These are phyloP conservation scores for Isurus oxyrinchus DNA, from an alignment of 2,113 vertebrate genomes.

Conservation along the genomic window DNA sequence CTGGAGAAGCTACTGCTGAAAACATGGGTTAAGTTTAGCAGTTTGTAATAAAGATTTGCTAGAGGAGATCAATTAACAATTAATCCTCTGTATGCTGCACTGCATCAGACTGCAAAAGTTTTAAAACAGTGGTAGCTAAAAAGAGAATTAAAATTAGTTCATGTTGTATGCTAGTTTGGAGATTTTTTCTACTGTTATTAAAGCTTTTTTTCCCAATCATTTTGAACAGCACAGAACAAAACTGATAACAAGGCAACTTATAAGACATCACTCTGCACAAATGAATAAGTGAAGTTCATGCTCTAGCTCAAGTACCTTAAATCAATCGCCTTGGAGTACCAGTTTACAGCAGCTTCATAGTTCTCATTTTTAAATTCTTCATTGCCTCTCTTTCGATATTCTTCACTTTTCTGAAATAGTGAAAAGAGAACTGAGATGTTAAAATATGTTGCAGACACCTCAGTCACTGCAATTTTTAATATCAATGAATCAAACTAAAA, in stretches of 20 bases:
- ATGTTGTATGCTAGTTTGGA: background rate
- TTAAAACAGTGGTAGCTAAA: background rate
- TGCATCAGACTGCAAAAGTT: background rate
- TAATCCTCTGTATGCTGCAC: background rate
- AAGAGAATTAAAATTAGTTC: background rate
- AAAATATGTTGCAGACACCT: background rate
- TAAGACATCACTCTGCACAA: background rate
- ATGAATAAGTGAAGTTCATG: background rate
- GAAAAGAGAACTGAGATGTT: background rate
- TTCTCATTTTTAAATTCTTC: slow-evolving; percentile 64
- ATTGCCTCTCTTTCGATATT: slow-evolving; percentile 75
- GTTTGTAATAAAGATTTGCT: background rate
- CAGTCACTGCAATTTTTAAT: background rate
- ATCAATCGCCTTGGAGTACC: slow-evolving; percentile 76
- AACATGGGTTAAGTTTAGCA: background rate
- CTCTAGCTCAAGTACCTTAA: slow-evolving; percentile 63
- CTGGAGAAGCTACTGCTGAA: background rate
- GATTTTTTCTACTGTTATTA: background rate
- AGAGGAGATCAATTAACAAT: background rate
- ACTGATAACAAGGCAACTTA: background rate
- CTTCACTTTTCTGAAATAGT: slow-evolving; percentile 68
- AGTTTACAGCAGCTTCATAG: slow-evolving; percentile 63
- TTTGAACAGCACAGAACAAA: background rate
- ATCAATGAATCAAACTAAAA: background rate
- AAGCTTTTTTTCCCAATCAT: background rate